Evolutionary conservation across 1,140 invertebrate genomes (phyloP).

Genomic region (Pectinophora gossypiella): DNA sequence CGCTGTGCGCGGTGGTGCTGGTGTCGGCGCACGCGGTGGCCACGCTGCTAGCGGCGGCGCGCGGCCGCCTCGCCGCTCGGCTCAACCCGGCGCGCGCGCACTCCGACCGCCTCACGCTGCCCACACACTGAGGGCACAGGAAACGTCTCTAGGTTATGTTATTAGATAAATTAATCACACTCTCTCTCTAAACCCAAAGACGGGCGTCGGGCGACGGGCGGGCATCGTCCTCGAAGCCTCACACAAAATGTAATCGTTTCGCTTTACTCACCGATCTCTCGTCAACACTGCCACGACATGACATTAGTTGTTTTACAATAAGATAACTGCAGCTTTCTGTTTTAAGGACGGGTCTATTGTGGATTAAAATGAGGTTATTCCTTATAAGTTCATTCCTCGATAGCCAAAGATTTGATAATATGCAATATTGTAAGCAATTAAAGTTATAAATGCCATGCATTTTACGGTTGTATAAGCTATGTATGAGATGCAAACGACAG

Average conservation of each 20-base stretch:
- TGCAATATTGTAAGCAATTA: background rate
- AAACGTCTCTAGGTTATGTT: conserved; percentile 11
- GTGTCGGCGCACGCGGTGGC: conserved; percentile 51
- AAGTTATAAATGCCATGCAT: background rate
- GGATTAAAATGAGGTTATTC: too few species aligned
- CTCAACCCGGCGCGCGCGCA: conserved; percentile 24
- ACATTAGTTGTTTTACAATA: too few species aligned
- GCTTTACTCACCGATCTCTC: background rate
- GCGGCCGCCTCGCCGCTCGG: conserved; percentile 22
- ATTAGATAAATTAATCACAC: conserved; percentile 4
- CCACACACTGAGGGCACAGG: conserved; percentile 38
- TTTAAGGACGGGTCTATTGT: too few species aligned
- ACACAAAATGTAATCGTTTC: too few species aligned
- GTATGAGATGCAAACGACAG: background rate
- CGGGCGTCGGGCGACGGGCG: background rate
- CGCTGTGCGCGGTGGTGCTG: conserved; percentile 54
- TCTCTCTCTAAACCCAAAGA: background rate
- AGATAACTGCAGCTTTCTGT: too few species aligned
- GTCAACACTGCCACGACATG: background rate
- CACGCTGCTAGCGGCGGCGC: conserved; percentile 25
- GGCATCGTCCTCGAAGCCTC: too few species aligned
- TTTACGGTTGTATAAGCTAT: background rate
- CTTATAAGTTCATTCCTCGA: too few species aligned
- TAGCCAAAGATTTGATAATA: background rate
- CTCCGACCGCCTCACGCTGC: conserved; percentile 38